Base-by-base conservation (phyloP, 2,888 invertebrate species). In the Fragum whitleyi region DNA sequence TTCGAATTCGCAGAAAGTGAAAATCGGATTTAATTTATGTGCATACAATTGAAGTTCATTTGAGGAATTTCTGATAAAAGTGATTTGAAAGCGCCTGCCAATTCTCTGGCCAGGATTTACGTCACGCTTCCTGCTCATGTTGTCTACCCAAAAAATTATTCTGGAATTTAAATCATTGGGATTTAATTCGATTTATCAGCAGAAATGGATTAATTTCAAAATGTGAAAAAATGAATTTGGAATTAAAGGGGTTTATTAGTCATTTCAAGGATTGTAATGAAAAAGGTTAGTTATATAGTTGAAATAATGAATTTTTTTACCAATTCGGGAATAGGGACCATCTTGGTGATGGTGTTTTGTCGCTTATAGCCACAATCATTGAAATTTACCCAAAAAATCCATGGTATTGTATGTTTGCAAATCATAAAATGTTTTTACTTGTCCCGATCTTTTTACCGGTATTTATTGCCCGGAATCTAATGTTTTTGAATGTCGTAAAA, bases 101-200 rank as follows among this genome's bases (percentile, higher is more conserved):
- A 57, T 5, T 57, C 19, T 42, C 29, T 53, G 67, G 67, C 67
- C 42, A 9, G 67, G 42, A 26, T 26, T 53, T 77, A 71, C 77
- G 77, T 77, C 77, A 77, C 67, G 62, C 42, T 71, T 77, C 62
- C 65, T 77, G 71, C 47, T 47, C 5, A 47, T 47, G 47, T 14
- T 19, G 47, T 47, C 5, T 47, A 16, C 47, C n/a, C 47, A 59
- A 39, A 39, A n/a, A 68, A 29, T 5, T 29, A 32, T 28, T 26
- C 19, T 32, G 29, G 32, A 9, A 57, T 57, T 28, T 23, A 61
- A 19, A 7, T 28, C 61, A 61, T 6, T n/a, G 11, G 28, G 61
- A 61, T 61, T 61, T 29, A 16, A 61, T 28, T 36, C 19, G 61
- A 11, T 29, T 61, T n/a, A n/a, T 61, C n/a, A 21, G 28, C 21